These are phyloP conservation scores for Hephaestus fuliginosus DNA, from an alignment of 2,797 vertebrate species.

Conservation along the genomic window DNA sequence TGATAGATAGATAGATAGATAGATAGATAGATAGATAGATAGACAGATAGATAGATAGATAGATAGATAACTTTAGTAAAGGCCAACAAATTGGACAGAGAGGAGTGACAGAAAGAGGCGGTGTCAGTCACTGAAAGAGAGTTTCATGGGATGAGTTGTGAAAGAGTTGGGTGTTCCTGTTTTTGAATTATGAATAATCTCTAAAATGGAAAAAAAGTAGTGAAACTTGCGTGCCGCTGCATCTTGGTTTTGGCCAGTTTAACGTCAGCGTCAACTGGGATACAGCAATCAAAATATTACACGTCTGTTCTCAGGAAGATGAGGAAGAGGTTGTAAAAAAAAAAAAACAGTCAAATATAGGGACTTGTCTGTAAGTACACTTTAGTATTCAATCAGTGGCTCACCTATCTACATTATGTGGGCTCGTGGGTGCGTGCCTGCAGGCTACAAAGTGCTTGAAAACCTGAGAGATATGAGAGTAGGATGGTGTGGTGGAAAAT, in stretches of 20 bases:
- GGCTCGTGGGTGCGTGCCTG: conserved; percentile 15
- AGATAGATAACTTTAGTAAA: no score
- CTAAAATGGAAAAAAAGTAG: conserved; percentile 30
- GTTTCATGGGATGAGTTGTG: background rate
- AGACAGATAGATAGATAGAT: no score
- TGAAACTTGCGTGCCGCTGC: conserved; percentile 34
- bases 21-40: no score
- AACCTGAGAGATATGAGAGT: conserved; percentile 34
- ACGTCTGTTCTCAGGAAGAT: background rate
- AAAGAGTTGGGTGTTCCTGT: conserved; percentile 20
- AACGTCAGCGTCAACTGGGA: background rate
- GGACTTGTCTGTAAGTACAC: conserved; percentile 5
- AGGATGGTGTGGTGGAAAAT: conserved; percentile 43
- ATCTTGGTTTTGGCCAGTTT: background rate
- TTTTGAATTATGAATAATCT: conserved; percentile 3
- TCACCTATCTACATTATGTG: conserved; percentile 8
- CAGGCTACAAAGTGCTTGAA: conserved; percentile 36
- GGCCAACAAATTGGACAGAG: background rate
- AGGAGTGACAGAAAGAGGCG: background rate
- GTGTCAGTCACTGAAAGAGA: background rate
- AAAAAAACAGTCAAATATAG: background rate
- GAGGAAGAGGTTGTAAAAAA: background rate
- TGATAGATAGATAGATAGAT: no score
- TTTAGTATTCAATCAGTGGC: conserved; percentile 22
- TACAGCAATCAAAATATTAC: background rate